Evolutionary conservation across 2,797 vertebrate genomes (phyloP).

Genomic region (Lepidocolaptes lacrymiger): DNA sequence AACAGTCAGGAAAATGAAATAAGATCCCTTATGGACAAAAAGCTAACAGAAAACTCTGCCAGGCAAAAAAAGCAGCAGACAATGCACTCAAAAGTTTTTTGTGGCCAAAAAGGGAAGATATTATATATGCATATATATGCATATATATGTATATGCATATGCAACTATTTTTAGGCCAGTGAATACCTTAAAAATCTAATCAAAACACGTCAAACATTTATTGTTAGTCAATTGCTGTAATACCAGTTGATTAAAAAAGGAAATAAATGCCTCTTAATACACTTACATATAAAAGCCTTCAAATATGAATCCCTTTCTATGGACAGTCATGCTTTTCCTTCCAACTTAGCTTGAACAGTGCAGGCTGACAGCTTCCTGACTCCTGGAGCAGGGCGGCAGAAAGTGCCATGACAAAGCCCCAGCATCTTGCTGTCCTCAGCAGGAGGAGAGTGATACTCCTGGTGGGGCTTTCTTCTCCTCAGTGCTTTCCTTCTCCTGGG

Average conservation of each 20-base stretch:
- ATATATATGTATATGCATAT: too few relatives aligned
- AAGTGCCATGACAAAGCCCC: background rate
- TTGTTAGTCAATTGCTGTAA: background rate
- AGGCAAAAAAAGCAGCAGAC: background rate
- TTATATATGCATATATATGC: background rate
- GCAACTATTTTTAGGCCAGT: background rate
- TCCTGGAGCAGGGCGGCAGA: background rate
- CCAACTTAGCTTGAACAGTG: background rate
- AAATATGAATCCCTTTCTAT: background rate
- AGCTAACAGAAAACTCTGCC: background rate
- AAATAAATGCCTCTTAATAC: background rate
- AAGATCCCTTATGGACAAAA: background rate
- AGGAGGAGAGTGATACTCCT: background rate
- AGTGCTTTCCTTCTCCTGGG: background rate
- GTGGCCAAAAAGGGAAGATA: background rate
- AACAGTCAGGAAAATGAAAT: background rate
- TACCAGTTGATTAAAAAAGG: background rate
- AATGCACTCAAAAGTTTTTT: background rate
- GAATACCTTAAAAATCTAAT: background rate
- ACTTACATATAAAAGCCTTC: background rate
- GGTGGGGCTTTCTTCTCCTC: background rate
- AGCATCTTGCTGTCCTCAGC: background rate
- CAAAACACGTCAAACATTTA: background rate
- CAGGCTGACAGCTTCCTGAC: background rate
- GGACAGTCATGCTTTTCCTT: background rate